Conservation (phyloP, 2,888 invertebrate species). For the Ecliptopera silaceata region DNA sequence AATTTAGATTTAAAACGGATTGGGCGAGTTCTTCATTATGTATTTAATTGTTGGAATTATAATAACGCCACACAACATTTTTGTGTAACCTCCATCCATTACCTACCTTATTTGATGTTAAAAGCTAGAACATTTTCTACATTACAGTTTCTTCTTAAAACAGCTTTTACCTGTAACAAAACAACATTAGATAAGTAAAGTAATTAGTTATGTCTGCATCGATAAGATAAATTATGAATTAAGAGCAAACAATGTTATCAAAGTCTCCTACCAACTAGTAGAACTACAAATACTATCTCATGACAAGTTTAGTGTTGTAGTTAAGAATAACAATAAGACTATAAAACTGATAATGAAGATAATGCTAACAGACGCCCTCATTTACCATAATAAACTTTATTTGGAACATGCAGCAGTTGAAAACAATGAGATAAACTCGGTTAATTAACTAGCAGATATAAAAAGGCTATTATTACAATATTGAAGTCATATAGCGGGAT, state of each 20-base stretch:
- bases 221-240: slow-evolving; percentile 18
- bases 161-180: slow-evolving; percentile 30
- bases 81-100: not conserved
- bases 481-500: slow-evolving; percentile 4
- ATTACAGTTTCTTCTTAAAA: not conserved
- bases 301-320: slow-evolving; percentile 8
- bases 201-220: slow-evolving; percentile 7
- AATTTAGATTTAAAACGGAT: slow-evolving; percentile 32
- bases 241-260: slow-evolving; percentile 23
- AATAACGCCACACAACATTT: not conserved
- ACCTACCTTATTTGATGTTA: too few species aligned
- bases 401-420: slow-evolving; percentile 8
- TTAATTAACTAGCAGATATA: not conserved
- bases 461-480: slow-evolving; percentile 12
- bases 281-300: slow-evolving; percentile 16
- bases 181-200: slow-evolving; percentile 21
- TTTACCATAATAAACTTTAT: slow-evolving; percentile 19
- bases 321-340: slow-evolving; percentile 9
- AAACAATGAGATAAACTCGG: slow-evolving; percentile 14
- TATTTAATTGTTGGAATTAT: slow-evolving; percentile 8
- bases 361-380: slow-evolving; percentile 15
- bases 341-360: slow-evolving; percentile 13
- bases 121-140: too few species aligned
- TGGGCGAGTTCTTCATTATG: slow-evolving; percentile 17
- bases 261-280: slow-evolving; percentile 2